Evolutionary conservation across 1,140 invertebrate species (phyloP), one percentile per base, ranked within the genome.

Genomic region (Gonioctena quinquepunctata): DNA sequence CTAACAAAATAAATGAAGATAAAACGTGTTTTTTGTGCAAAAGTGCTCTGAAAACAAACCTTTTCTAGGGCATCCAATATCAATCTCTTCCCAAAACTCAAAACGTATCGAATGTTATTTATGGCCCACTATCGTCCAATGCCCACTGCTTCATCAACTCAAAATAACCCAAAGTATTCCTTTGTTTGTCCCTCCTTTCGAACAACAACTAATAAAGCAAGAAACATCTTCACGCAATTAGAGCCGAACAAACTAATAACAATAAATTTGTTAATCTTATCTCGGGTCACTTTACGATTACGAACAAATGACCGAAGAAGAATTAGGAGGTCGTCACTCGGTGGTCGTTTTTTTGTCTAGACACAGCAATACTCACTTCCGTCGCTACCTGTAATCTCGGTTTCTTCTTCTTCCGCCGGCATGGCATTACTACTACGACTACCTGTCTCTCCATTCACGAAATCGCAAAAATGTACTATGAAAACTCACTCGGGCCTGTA

Each of bases 251-350:
- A 54, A 54, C 50, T 21, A 54, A 54, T 54, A 21, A 54, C 50
- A 54, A 54, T 54, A 54, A 54, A 54, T 54, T 54, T 54, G 50
- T 54, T 54, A 54, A 54, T 54, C 50, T 54, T 54, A 54, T 54
- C 50, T 22, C 18, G 50, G 50, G 19, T 16, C 50, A 22, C 19
- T 54, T 54, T 13, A 22, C 11, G 50, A 54, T 54, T 16, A n/a
- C 18, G 21, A 54, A 54, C 50, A 54, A 54, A 54, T 54, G 50
- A 54, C 21, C 18, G 8, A 42, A 54, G 21, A 54, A 18, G 18
- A 54, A 54, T 54, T 18, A 42, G n/a, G n/a, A n/a, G 33, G 33
- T 42, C 33, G 33, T 42, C 13, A 2, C 50, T 54, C 50, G 50
- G 50, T 54, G 50, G 50, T 54, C 50, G 21, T 54, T 54, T 54